phyloP scores from a whole-genome alignment of 2,888 invertebrate species.

The Chirona hameri region DNA sequence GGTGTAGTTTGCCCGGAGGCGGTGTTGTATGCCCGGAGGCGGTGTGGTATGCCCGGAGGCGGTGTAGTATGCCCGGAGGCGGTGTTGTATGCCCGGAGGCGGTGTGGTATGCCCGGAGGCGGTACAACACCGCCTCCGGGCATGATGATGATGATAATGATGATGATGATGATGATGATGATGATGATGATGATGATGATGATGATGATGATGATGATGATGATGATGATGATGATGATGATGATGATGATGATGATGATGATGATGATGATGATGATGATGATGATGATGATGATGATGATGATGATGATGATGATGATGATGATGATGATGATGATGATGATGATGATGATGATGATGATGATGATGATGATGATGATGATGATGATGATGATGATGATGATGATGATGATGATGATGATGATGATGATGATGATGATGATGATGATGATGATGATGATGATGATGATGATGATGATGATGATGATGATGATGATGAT shows the following conservation, averaged over 20 bases:
- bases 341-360: slow-evolving; percentile 22
- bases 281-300: slow-evolving; percentile 22
- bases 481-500: slow-evolving; percentile 22
- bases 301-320: slow-evolving; percentile 22
- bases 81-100: no score
- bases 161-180: slow-evolving; percentile 22
- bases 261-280: slow-evolving; percentile 10
- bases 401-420: slow-evolving; percentile 22
- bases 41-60: no score
- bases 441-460: slow-evolving; percentile 22
- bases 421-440: slow-evolving; percentile 22
- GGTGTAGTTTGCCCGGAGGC: no score
- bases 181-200: slow-evolving; percentile 22
- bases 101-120: no score
- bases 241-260: slow-evolving; percentile 6
- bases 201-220: slow-evolving; percentile 22
- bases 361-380: slow-evolving; percentile 22
- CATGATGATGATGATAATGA: slow-evolving; percentile 11
- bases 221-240: slow-evolving; percentile 11
- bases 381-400: slow-evolving; percentile 10
- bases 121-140: not conserved
- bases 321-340: slow-evolving; percentile 22
- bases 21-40: no score
- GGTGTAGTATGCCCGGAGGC: no score
- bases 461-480: slow-evolving; percentile 22